Evolutionary conservation across 2,113 vertebrate species (phyloP).

Genomic region (Mormyrus iriodes): DNA sequence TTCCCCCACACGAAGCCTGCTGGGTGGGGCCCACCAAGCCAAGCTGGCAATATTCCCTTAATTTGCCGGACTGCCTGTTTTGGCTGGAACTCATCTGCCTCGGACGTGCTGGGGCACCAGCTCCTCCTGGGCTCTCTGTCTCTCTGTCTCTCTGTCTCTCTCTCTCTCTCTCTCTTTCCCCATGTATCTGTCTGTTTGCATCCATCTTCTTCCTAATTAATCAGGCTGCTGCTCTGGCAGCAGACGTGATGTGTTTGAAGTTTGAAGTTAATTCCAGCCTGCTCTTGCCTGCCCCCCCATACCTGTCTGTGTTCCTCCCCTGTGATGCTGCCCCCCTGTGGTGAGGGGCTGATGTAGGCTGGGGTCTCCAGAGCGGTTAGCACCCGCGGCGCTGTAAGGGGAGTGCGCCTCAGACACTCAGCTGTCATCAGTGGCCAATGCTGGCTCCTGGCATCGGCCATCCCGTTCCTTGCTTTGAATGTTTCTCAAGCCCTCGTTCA

Average conservation of each 20-base stretch:
- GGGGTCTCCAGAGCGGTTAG: not conserved
- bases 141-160: not conserved
- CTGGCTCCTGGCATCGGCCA: not conserved
- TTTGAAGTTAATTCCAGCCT: slow-evolving; percentile 15
- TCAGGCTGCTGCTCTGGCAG: not conserved
- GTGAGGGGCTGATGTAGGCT: not conserved
- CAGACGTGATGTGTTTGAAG: slow-evolving; percentile 7
- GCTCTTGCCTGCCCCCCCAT: not conserved
- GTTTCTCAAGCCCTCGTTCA: not conserved
- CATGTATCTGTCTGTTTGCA: not conserved
- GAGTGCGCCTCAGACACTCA: not conserved
- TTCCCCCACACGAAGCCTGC: not conserved
- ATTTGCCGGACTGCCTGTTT: slow-evolving; percentile 20
- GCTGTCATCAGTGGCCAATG: not conserved
- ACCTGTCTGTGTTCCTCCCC: not conserved
- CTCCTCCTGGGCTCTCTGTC: no score
- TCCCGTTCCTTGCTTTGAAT: not conserved
- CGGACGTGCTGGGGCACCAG: no score
- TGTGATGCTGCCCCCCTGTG: not conserved
- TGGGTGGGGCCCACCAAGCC: not conserved
- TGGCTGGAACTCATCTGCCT: not conserved
- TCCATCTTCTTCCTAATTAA: slow-evolving; percentile 8
- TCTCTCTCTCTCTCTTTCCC: not conserved
- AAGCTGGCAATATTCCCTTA: slow-evolving; percentile 7
- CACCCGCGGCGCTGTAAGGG: not conserved